Conservation (phyloP, 2,113 vertebrate genomes). For the Mionectes macconnelli region DNA sequence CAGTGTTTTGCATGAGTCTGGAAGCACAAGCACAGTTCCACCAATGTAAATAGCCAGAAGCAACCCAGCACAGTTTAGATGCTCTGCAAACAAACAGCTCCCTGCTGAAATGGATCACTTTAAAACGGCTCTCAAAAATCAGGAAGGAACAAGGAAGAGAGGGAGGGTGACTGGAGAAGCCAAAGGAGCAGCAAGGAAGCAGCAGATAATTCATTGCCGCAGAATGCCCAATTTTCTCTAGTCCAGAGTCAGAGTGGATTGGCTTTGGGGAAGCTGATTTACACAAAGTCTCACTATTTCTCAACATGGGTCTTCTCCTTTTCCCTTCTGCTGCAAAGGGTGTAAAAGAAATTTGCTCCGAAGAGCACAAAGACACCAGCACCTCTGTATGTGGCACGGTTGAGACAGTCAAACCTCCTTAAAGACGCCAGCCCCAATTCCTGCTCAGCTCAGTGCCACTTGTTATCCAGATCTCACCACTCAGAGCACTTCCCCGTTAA, state of each 20-base stretch:
- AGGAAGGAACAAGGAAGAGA: background rate
- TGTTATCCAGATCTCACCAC: background rate
- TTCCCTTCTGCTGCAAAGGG: background rate
- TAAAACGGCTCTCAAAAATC: background rate
- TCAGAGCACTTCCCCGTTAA: background rate
- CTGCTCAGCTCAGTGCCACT: background rate
- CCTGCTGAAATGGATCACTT: background rate
- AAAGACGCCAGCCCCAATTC: background rate
- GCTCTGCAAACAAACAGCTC: background rate
- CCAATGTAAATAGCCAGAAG: background rate
- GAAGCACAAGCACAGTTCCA: background rate
- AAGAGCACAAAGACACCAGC: background rate
- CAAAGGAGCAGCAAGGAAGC: background rate
- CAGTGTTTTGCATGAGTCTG: background rate
- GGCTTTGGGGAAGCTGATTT: background rate
- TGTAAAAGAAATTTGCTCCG: background rate
- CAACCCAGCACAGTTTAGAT: background rate
- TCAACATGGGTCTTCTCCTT: accelerated
- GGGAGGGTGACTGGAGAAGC: background rate
- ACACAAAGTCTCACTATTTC: background rate
- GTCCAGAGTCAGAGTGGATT: background rate
- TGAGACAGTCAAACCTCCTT: background rate
- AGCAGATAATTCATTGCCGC: background rate
- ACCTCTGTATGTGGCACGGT: background rate
- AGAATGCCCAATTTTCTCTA: background rate